phyloP scores from a whole-genome alignment of 2,888 invertebrate genomes.

The Tipula lateralis region DNA sequence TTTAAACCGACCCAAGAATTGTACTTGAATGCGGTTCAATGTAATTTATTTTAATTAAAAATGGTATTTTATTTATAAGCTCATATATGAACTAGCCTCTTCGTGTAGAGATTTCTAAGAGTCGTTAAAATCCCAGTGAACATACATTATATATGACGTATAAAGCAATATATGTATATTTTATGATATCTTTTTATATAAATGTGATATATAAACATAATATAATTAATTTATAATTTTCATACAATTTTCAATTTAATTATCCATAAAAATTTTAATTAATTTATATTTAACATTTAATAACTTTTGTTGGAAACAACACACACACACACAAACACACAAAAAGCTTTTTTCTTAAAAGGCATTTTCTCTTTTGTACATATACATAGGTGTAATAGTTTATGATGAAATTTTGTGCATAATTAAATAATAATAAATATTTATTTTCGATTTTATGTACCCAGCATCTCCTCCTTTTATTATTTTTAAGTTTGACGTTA shows the following conservation, averaged over 20 bases:
- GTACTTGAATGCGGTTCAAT: too few species aligned
- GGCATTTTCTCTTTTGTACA: neutral
- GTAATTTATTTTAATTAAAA: too few species aligned
- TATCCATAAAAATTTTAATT: neutral
- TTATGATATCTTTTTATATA: neutral
- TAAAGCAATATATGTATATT: neutral
- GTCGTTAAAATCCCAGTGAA: neutral
- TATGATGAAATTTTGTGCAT: neutral
- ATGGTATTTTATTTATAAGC: too few species aligned
- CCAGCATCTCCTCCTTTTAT: neutral
- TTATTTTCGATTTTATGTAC: neutral
- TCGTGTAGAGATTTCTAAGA: too few species aligned
- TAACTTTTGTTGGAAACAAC: neutral
- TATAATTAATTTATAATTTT: constrained; percentile 13
- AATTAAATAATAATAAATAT: neutral
- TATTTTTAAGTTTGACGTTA: neutral
- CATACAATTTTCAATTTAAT: neutral
- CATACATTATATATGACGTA: neutral
- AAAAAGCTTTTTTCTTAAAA: neutral
- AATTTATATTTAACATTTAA: neutral
- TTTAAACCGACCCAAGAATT: too few species aligned
- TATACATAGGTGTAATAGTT: neutral
- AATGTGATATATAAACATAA: neutral
- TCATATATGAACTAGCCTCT: too few species aligned
- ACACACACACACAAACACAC: neutral